Evolutionary conservation across 2,113 vertebrate genomes (phyloP), one percentile per base, ranked within the genome.

Genomic region (Paramormyrops kingsleyae): DNA sequence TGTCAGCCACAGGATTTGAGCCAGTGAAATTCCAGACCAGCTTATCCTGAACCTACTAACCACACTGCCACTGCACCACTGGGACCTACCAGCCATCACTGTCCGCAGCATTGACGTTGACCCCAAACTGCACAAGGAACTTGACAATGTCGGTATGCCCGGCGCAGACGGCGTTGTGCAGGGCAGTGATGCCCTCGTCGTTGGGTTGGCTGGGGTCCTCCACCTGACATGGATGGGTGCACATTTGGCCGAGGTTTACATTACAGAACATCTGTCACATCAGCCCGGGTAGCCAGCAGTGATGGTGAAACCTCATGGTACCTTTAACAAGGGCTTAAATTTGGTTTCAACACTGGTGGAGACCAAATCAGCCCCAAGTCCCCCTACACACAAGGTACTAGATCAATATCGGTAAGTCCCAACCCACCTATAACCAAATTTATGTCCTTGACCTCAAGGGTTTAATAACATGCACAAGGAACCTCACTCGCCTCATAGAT

Each of bases 121-220:
- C 99, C 0, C 99, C 99, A 47, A 98, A 99, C 93, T 99, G 98
- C 44, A 99, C 98, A 90, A 99, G 94, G 94, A 99, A 99, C 93
- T 98, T 99, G 0, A 99, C 99, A 0, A 99, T 99, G 77, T 99
- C 98, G 0, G 98, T 98, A 91, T 99, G 99, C 7, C 99, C 99
- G 0, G 99, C 99, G 12, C 99, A 99, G 90, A 99, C 99, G 0
- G 99, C 98, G 0, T 99, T 99, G 93, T 99, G 99, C 21, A 99
- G 97, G 0, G 99, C 99, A 0, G 99, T 99, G 92, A 99, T 99
- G 31, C 99, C 99, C 91, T 99, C 99, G 39, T 99, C 99, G 0
- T 99, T 99, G 1, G 98, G 98, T 93, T 95, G 97, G 94, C 98
- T 99, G 1, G 99, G 98, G 92, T 99, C 98, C 50, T 99, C 98